Conservation (phyloP, 2,888 invertebrate species). For the Sinhomidia bicolor region DNA sequence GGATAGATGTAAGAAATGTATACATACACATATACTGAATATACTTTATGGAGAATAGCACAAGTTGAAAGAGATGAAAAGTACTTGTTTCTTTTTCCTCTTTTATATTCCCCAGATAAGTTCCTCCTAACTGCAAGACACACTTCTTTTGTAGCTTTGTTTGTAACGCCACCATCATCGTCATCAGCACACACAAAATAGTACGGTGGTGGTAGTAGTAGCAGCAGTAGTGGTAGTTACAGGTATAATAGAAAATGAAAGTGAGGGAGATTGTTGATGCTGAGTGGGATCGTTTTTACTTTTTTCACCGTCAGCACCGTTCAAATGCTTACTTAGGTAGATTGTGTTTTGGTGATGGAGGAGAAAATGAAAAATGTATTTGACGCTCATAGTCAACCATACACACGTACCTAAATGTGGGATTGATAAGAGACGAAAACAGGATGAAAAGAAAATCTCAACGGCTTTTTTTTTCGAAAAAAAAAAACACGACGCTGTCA, state of each 20-base stretch:
- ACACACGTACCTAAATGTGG: neutral
- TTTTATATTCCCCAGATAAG: neutral
- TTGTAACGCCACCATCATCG: too few species aligned
- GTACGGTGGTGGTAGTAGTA: neutral
- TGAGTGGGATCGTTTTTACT: constrained; percentile 1
- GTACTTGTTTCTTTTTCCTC: too few species aligned
- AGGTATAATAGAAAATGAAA: neutral
- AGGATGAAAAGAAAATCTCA: neutral
- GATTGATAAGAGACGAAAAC: neutral
- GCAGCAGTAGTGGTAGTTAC: neutral
- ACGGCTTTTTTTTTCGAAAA: neutral
- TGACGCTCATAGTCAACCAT: neutral
- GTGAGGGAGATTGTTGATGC: neutral
- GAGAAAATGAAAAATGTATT: neutral
- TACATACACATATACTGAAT: too few species aligned
- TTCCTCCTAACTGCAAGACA: too few species aligned
- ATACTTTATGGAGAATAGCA: neutral
- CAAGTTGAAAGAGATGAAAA: neutral
- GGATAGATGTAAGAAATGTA: neutral
- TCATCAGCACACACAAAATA: neutral
- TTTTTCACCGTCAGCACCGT: constrained; percentile 11
- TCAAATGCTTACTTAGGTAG: neutral
- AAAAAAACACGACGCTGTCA: too few species aligned
- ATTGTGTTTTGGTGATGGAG: neutral
- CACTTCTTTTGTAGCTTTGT: too few species aligned